Base-by-base conservation (phyloP, 1,140 invertebrate genomes). In the Ceratitis capitata region DNA sequence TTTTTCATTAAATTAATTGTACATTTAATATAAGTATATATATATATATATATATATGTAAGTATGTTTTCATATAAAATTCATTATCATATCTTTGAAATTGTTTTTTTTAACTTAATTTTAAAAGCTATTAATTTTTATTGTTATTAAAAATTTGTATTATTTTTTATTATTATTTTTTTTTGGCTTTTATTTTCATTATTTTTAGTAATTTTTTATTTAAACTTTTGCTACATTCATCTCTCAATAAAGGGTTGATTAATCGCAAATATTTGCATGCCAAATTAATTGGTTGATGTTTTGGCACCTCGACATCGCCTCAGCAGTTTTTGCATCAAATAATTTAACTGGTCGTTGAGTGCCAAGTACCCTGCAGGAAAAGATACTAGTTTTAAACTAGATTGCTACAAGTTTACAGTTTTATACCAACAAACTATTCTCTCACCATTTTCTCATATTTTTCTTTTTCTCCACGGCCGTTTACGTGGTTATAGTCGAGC, bases 261-360 rank as follows among this genome's bases (percentile, higher is more conserved):
- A 61, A 61, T 61, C 58, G 29, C 58, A 61, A 61, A 61, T 61
- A 61, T 61, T 61, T 61, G 23, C 58, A 29, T 61, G 58, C 26
- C 23, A 61, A 61, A 61, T 61, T 61, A 29, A 29, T 61, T 61
- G 51, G 51, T 56, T 56, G 51, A 23, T 23, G 23, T 29, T 61
- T 6, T 61, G 58, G 26, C 58, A 61, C 26, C 29, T 61, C 29
- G 58, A 4, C 58, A 12, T 61, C 23, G 58, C 58, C 9, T 12
- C 23, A 32, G 58, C 58, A 5, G 1, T 3, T 61, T 29, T 58
- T 26, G 56, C n/a, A n/a, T n/a, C n/a, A n/a, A n/a, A n/a, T n/a
- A n/a, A n/a, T n/a, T n/a, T n/a, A n/a, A n/a, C n/a, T n/a, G n/a
- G n/a, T n/a, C n/a, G n/a, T n/a, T n/a, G n/a, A n/a, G n/a, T n/a